phyloP scores from a whole-genome alignment of 1,140 invertebrate species.

The Conopomorpha cramerella region DNA sequence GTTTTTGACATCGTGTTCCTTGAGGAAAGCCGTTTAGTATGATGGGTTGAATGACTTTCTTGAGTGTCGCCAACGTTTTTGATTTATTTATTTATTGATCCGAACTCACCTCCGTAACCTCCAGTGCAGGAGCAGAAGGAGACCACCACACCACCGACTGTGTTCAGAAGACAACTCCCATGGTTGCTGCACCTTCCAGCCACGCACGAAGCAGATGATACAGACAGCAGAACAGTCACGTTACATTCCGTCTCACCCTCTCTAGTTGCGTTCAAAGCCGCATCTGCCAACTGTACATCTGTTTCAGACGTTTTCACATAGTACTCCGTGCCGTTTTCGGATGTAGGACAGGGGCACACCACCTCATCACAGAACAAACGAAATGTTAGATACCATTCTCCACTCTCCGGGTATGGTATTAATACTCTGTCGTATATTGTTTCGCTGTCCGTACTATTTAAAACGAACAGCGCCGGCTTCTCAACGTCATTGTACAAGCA shows the following conservation, averaged over 20 bases:
- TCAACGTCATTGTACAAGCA: conserved; percentile 59
- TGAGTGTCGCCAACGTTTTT: no score
- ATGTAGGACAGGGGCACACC: conserved; percentile 46
- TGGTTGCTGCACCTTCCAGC: conserved; percentile 67
- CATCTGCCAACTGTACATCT: conserved; percentile 8
- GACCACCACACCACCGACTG: conserved; percentile 76
- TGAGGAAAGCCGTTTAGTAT: no score
- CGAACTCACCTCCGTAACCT: conserved; percentile 68
- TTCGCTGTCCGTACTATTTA: conserved; percentile 62
- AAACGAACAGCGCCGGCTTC: conserved; percentile 55
- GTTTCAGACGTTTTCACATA: conserved; percentile 24
- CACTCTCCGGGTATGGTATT: conserved; percentile 79
- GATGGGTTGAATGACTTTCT: no score
- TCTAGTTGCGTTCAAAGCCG: conserved; percentile 17
- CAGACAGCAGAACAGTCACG: conserved; percentile 57
- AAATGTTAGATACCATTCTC: conserved; percentile 74
- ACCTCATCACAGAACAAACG: conserved; percentile 64
- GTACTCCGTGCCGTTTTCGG: conserved; percentile 42
- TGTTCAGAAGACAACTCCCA: conserved; percentile 72
- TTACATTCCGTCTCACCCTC: conserved; percentile 30
- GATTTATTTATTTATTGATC: no score
- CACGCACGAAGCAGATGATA: conserved; percentile 71
- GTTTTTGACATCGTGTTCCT: no score
- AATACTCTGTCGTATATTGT: conserved; percentile 64
- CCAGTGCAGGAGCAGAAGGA: conserved; percentile 74